Conservation (phyloP, 2,888 invertebrate genomes). For the Rapana venosa region DNA sequence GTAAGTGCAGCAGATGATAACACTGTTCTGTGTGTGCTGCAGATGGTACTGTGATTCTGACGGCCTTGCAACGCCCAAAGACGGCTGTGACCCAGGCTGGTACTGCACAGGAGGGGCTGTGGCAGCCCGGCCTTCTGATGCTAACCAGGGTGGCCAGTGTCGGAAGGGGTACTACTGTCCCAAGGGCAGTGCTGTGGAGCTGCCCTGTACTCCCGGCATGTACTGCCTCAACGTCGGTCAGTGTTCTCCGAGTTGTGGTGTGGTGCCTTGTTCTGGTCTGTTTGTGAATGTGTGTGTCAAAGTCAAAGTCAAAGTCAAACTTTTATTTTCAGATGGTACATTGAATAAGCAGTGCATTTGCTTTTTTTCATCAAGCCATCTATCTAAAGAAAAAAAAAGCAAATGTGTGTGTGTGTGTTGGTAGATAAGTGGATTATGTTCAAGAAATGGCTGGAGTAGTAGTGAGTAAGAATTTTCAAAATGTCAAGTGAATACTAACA, state of each 20-base stretch:
- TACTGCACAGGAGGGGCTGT: slow-evolving; percentile 69
- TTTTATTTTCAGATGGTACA: too few species aligned
- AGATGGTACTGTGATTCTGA: slow-evolving; percentile 73
- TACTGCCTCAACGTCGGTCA: slow-evolving; percentile 72
- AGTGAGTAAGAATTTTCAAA: too few species aligned
- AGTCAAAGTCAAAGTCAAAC: too few species aligned
- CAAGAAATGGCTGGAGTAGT: too few species aligned
- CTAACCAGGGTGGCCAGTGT: slow-evolving; percentile 66
- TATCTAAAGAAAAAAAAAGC: too few species aligned
- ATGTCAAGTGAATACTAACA: too few species aligned
- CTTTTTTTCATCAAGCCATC: too few species aligned
- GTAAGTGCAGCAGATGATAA: too few species aligned
- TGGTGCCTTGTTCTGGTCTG: background rate
- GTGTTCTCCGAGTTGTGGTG: slow-evolving; percentile 21
- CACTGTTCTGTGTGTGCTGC: slow-evolving; percentile 20
- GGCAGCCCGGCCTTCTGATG: slow-evolving; percentile 60
- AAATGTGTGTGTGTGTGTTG: too few species aligned
- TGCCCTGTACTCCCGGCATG: slow-evolving; percentile 71
- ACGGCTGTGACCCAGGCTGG: slow-evolving; percentile 74
- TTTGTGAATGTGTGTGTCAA: background rate
- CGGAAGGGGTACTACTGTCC: slow-evolving; percentile 70
- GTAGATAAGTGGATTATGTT: too few species aligned
- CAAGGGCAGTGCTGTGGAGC: slow-evolving; percentile 60
- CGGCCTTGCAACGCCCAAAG: slow-evolving; percentile 69
- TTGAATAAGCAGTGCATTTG: too few species aligned